Conservation (phyloP, 1,140 invertebrate species). For the Drosophila auraria region DNA sequence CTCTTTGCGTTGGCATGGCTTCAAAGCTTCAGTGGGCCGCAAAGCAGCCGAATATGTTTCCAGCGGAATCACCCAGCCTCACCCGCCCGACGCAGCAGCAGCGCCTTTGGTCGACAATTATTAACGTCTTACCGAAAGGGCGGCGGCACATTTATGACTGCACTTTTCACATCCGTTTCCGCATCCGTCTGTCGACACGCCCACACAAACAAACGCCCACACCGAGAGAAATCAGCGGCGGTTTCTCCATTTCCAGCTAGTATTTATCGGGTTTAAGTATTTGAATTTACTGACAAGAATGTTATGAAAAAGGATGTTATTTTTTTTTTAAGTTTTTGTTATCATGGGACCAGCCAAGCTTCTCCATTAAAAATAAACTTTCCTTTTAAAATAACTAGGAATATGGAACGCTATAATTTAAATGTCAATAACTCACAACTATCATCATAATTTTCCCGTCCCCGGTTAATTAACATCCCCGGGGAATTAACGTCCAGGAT, state of each 20-base stretch:
- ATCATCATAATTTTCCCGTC: too few relatives aligned
- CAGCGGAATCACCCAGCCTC: slow-evolving; percentile 2
- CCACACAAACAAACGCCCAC: slow-evolving; percentile 26
- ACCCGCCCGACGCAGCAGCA: not conserved
- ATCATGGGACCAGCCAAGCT: too few relatives aligned
- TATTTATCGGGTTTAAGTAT: too few relatives aligned
- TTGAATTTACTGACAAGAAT: too few relatives aligned
- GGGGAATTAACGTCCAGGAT: too few relatives aligned
- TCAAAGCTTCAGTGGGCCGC: slow-evolving; percentile 6
- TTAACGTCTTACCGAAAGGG: slow-evolving; percentile 78
- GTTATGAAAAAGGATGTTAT: too few relatives aligned
- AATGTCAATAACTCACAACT: too few relatives aligned
- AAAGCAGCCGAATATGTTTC: slow-evolving; percentile 30
- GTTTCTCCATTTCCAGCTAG: not conserved
- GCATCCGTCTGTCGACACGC: slow-evolving; percentile 71
- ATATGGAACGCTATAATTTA: too few relatives aligned
- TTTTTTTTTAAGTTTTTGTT: too few relatives aligned
- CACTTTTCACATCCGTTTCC: slow-evolving; percentile 83
- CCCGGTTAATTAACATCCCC: too few relatives aligned
- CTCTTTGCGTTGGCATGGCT: slow-evolving; percentile 43
- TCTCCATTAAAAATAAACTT: too few relatives aligned
- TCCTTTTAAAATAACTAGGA: too few relatives aligned
- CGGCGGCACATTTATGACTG: slow-evolving; percentile 81
- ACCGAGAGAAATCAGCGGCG: not conserved
- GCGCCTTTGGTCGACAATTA: slow-evolving; percentile 65